phyloP scores from a whole-genome alignment of 2,888 invertebrate genomes.

The Coelopa pilipes region DNA sequence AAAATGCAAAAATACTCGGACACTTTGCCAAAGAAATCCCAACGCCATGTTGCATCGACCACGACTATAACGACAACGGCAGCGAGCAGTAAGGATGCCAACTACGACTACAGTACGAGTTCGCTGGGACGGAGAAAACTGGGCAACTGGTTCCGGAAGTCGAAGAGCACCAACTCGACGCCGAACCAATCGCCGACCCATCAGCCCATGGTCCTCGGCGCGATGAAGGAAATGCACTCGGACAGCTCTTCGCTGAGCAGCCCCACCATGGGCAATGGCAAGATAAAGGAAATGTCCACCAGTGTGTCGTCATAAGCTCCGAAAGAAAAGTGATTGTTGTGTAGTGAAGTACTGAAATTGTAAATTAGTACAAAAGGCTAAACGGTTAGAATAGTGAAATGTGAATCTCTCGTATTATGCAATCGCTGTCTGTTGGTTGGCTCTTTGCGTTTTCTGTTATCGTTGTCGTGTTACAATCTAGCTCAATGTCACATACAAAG shows the following conservation, averaged over 20 bases:
- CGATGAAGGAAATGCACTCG: slow-evolving; percentile 41
- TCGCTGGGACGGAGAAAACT: slow-evolving; percentile 65
- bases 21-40: slow-evolving; percentile 64
- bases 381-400: not conserved
- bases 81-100: slow-evolving; percentile 2
- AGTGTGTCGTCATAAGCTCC: slow-evolving; percentile 43
- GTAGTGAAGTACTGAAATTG: not conserved
- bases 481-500: not conserved
- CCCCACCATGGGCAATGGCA: slow-evolving; percentile 41
- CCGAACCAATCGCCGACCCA: slow-evolving; percentile 67
- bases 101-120: slow-evolving; percentile 57
- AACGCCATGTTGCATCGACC: slow-evolving; percentile 29
- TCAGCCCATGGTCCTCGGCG: slow-evolving; percentile 49
- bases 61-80: slow-evolving; percentile 27
- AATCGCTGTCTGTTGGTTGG: too few relatives aligned
- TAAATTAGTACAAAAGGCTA: not conserved
- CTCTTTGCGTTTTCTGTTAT: not conserved
- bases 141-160: slow-evolving; percentile 67
- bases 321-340: not conserved
- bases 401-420: not conserved
- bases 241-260: slow-evolving; percentile 51
- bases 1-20: slow-evolving; percentile 61
- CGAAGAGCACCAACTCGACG: slow-evolving; percentile 65
- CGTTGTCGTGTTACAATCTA: not conserved
- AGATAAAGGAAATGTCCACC: slow-evolving; percentile 42